Evolutionary conservation across 1,140 invertebrate genomes (phyloP).

Genomic region (Cryptotermes secundus): DNA sequence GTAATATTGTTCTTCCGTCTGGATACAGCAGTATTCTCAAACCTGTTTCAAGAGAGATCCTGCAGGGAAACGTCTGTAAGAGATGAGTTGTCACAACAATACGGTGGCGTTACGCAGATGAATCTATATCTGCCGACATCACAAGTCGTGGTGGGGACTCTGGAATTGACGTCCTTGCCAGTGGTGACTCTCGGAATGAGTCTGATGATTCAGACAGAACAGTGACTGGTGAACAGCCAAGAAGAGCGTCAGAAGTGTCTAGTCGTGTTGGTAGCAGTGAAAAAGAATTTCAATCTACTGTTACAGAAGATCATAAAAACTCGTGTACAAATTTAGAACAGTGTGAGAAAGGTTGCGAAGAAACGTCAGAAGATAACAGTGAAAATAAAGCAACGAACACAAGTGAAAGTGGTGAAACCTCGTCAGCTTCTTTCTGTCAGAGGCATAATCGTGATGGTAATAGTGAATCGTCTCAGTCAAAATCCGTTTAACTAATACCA

Average conservation of each 20-base stretch:
- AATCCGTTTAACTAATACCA: neutral
- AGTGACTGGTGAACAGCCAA: constrained; percentile 54
- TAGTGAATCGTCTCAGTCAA: neutral
- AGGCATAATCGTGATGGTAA: neutral
- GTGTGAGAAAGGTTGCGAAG: neutral
- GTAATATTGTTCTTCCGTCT: constrained; percentile 84
- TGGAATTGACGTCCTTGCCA: constrained; percentile 44
- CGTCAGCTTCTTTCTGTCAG: neutral
- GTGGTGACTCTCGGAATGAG: constrained; percentile 54
- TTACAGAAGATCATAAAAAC: neutral
- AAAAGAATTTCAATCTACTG: constrained; percentile 36
- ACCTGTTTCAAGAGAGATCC: constrained; percentile 76
- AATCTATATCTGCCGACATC: constrained; percentile 36
- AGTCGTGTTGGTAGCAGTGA: constrained; percentile 38
- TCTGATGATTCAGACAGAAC: constrained; percentile 75
- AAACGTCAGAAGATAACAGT: neutral
- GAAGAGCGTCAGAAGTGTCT: constrained; percentile 36
- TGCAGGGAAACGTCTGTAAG: constrained; percentile 66
- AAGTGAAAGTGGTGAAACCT: neutral
- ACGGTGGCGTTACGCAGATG: constrained; percentile 61
- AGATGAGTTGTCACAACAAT: constrained; percentile 73
- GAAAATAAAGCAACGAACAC: neutral
- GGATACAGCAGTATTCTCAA: constrained; percentile 87
- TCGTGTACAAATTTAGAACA: neutral
- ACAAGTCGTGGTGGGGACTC: constrained; percentile 50